Conservation (phyloP, 2,797 vertebrate species). For the Melanotaenia parkinsoni region DNA sequence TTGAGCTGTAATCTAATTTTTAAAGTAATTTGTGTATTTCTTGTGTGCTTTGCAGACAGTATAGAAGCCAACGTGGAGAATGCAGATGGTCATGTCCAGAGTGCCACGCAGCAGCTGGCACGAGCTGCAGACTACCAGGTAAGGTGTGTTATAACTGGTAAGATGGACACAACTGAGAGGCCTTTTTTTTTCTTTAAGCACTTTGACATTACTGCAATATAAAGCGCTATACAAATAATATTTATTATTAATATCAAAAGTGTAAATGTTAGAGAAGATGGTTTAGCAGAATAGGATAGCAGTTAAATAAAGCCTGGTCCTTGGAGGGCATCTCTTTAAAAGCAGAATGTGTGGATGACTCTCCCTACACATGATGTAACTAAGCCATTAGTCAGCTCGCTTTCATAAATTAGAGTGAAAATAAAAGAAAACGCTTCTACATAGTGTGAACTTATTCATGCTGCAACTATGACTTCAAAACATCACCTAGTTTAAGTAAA, state of each 20-base stretch:
- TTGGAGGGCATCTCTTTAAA: not conserved
- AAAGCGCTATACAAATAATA: too few relatives aligned
- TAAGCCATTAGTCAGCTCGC: slow-evolving; percentile 12
- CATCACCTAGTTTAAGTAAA: not conserved
- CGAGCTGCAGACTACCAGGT: slow-evolving; percentile 94
- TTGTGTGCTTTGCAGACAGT: slow-evolving; percentile 81
- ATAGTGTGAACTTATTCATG: slow-evolving; percentile 17
- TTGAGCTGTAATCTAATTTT: not conserved
- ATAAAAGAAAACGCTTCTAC: slow-evolving; percentile 1
- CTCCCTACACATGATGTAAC: not conserved
- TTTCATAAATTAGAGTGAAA: slow-evolving; percentile 7
- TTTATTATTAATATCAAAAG: not conserved
- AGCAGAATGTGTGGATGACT: slow-evolving; percentile 3
- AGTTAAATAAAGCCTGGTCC: not conserved
- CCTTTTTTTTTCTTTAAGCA: not conserved
- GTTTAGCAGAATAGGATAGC: not conserved
- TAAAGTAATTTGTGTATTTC: not conserved
- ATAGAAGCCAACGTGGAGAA: slow-evolving; percentile 96
- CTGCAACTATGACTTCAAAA: not conserved
- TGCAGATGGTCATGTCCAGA: slow-evolving; percentile 88
- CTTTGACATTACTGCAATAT: too few relatives aligned
- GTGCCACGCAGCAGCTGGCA: slow-evolving; percentile 90
- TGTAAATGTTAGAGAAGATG: not conserved
- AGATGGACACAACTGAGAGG: not conserved
- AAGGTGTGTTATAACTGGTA: slow-evolving; percentile 40